These are phyloP conservation scores for Leucophenga montana DNA, from an alignment of 2,888 invertebrate species.

Conservation along the genomic window DNA sequence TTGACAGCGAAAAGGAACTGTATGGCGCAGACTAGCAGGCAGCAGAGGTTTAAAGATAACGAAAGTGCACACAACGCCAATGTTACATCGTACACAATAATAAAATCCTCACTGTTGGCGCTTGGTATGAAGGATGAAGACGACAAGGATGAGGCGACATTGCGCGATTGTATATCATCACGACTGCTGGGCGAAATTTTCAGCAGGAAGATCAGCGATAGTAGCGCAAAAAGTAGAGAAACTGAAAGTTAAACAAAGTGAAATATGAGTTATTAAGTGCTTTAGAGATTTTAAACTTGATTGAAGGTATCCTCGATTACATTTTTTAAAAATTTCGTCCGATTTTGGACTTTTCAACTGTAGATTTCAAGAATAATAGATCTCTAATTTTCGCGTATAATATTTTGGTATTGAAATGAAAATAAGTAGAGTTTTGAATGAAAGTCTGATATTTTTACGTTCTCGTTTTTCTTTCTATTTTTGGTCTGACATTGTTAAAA, in stretches of 20 bases:
- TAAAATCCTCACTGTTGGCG: slow-evolving; percentile 83
- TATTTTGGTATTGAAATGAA: no score
- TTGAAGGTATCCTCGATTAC: no score
- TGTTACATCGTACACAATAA: slow-evolving; percentile 92
- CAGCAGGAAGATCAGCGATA: slow-evolving; percentile 88
- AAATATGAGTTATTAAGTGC: not conserved
- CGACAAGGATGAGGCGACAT: slow-evolving; percentile 58
- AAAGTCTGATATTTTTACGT: no score
- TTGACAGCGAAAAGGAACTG: slow-evolving; percentile 96
- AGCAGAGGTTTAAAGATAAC: slow-evolving; percentile 90
- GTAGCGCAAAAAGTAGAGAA: slow-evolving; percentile 85
- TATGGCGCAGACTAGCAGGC: slow-evolving; percentile 92
- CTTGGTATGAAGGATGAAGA: no score
- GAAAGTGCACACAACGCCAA: slow-evolving; percentile 91
- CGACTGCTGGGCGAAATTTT: slow-evolving; percentile 82
- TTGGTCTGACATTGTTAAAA: no score
- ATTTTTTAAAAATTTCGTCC: no score
- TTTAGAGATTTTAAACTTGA: not conserved
- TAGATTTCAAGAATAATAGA: no score
- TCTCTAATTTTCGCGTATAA: no score
- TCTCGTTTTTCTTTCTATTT: no score
- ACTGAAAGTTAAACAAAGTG: slow-evolving; percentile 72
- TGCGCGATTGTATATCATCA: slow-evolving; percentile 69
- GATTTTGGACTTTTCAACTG: no score
- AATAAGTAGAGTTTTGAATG: no score